These are phyloP conservation scores for Caenorhabditis wallacei DNA, from an alignment of 2,888 invertebrate genomes.

Conservation along the genomic window DNA sequence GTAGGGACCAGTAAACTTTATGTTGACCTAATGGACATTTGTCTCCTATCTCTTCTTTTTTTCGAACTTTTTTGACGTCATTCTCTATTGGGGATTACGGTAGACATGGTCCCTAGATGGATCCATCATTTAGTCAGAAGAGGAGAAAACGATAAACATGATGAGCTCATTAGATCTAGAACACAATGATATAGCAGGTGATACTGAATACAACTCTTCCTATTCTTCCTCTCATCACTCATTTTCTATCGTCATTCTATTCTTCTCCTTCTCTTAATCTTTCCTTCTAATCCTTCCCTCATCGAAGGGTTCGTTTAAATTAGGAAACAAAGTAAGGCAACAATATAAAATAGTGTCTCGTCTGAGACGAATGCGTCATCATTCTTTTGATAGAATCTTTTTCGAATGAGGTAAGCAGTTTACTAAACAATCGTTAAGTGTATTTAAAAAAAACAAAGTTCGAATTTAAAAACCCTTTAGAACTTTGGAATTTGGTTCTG, in stretches of 20 bases:
- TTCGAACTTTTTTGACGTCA: slow-evolving; percentile 37
- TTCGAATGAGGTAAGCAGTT: slow-evolving; percentile 20
- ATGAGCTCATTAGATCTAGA: slow-evolving; percentile 12
- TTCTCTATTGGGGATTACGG: neutral
- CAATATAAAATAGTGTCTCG: neutral
- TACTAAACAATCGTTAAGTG: neutral
- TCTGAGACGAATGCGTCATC: slow-evolving; percentile 12
- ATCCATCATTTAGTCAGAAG: slow-evolving; percentile 6
- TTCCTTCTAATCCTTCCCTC: neutral
- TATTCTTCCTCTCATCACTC: neutral
- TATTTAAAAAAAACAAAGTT: neutral
- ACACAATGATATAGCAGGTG: slow-evolving; percentile 13
- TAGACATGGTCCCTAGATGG: slow-evolving; percentile 3
- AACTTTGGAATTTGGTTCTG: too few relatives aligned
- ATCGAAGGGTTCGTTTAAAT: slow-evolving; percentile 37
- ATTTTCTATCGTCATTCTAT: slow-evolving; percentile 10
- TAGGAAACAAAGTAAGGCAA: slow-evolving; percentile 18
- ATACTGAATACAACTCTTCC: slow-evolving; percentile 1
- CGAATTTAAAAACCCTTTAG: neutral
- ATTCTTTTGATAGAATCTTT: slow-evolving; percentile 21
- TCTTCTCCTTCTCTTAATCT: neutral
- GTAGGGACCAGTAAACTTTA: slow-evolving; percentile 34
- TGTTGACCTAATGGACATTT: slow-evolving; percentile 36
- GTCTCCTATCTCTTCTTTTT: slow-evolving; percentile 6
- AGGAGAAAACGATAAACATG: neutral